Evolutionary conservation across 1,140 invertebrate species (phyloP).

Genomic region (Calosoma granatense): DNA sequence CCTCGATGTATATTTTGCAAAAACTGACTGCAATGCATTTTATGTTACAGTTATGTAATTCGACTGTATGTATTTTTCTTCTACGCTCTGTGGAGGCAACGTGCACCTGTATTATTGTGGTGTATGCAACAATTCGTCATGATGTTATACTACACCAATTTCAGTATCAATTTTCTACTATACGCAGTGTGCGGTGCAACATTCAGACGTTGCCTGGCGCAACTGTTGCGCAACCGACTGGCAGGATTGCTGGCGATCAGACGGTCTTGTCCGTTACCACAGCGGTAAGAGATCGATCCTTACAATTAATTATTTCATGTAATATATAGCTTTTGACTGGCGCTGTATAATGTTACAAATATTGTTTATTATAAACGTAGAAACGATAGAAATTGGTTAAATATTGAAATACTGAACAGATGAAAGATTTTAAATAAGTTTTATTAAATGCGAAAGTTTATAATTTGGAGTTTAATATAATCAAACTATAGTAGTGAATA

Average conservation of each 20-base stretch:
- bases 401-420: no score
- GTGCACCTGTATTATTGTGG: conserved; percentile 25
- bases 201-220: conserved; percentile 44
- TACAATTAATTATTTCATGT: no score
- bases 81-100: conserved; percentile 15
- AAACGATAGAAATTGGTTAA: no score
- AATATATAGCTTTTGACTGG: no score
- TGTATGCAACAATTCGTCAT: conserved; percentile 43
- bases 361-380: no score
- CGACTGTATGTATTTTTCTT: conserved; percentile 23
- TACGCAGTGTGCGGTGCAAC: conserved; percentile 74
- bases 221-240: not conserved
- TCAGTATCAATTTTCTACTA: conserved; percentile 76
- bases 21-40: no score
- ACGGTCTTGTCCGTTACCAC: not conserved
- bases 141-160: conserved; percentile 67
- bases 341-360: no score
- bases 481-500: no score
- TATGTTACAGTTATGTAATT: conserved; percentile 16
- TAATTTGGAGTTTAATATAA: no score
- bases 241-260: not conserved
- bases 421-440: no score
- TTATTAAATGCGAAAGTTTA: no score
- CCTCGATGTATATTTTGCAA: no score
- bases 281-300: not conserved